Conservation (phyloP, 2,888 invertebrate species). For the Scotopteryx bipunctaria region DNA sequence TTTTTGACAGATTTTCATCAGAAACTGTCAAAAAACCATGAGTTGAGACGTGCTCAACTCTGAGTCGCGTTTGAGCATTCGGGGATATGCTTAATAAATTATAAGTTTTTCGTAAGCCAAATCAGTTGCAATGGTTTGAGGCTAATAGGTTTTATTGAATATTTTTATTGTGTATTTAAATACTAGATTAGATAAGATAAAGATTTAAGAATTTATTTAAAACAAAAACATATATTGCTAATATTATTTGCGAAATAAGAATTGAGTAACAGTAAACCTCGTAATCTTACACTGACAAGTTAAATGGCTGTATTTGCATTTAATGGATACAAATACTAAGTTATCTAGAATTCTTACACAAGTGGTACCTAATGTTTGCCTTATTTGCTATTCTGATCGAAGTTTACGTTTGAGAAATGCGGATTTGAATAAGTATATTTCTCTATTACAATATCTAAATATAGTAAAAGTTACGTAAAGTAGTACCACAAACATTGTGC, state of each 20-base stretch:
- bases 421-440: slow-evolving; percentile 7
- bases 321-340: slow-evolving; percentile 15
- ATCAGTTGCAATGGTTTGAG: too few species aligned
- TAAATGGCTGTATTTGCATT: slow-evolving; percentile 28
- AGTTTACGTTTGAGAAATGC: slow-evolving; percentile 6
- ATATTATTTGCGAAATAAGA: slow-evolving; percentile 7
- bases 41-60: too few species aligned
- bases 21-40: too few species aligned
- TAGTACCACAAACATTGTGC: too few species aligned
- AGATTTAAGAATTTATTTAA: too few species aligned
- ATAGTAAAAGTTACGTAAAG: slow-evolving; percentile 11
- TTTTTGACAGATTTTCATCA: too few species aligned
- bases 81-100: too few species aligned
- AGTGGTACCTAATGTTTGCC: slow-evolving; percentile 18
- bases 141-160: too few species aligned
- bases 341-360: slow-evolving; percentile 25
- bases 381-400: slow-evolving; percentile 19
- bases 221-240: not conserved
- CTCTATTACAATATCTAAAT: slow-evolving; percentile 13
- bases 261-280: slow-evolving; percentile 14
- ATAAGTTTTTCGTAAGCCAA: too few species aligned
- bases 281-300: slow-evolving; percentile 25
- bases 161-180: too few species aligned
- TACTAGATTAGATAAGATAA: too few species aligned
- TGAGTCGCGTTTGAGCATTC: too few species aligned